Evolutionary conservation across 2,888 invertebrate species (phyloP), one percentile per base, ranked within the genome.

Genomic region (Caenorhabditis afra): DNA sequence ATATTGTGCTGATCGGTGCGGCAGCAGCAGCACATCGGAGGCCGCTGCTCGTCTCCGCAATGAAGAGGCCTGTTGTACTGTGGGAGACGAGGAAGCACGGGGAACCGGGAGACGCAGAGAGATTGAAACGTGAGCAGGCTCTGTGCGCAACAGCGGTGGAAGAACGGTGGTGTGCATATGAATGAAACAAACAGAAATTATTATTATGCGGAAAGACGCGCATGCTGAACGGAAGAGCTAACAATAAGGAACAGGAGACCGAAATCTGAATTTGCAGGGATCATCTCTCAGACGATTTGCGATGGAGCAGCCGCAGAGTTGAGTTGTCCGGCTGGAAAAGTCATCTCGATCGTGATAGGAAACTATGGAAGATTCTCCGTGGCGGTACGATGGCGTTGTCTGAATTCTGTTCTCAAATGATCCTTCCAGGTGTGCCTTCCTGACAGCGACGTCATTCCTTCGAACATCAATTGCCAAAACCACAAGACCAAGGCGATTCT

Each of bases 291-390:
- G n/a, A 81, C 76, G 18, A 53, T 75, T 37, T 85, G 85, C 49
- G 82, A 85, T 20, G 83, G 83, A 18, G 68, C 73, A 10, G 61
- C 74, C 58, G 83, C 85, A 16, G 64, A 66, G 10, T 57, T 85
- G 61, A 62, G 64, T 23, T 85, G 85, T 74, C 83, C 81, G n/a
- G 47, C 78, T 29, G 83, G 83, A 22, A 62, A 59, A 35, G 79
- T 82, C n/a, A 85, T 85, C 23, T 65, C 74, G 44, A 77, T 83
- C 23, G 68, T 76, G 7, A 55, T 77, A n/a, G 85, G 83, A 35
- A 85, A 83, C 58, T 85, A 81, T 47, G 85, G 85, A 50, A 62
- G 85, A 52, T 83, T 79, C 50, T 81, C 83, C 2, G 67, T 58
- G 7, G 61, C 58, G 18, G 79, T 81, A 58, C 18, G 47, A 20